Evolutionary conservation across 2,113 vertebrate genomes (phyloP), one percentile per base, ranked within the genome.

Genomic region (Sterrhoptilus dennistouni): DNA sequence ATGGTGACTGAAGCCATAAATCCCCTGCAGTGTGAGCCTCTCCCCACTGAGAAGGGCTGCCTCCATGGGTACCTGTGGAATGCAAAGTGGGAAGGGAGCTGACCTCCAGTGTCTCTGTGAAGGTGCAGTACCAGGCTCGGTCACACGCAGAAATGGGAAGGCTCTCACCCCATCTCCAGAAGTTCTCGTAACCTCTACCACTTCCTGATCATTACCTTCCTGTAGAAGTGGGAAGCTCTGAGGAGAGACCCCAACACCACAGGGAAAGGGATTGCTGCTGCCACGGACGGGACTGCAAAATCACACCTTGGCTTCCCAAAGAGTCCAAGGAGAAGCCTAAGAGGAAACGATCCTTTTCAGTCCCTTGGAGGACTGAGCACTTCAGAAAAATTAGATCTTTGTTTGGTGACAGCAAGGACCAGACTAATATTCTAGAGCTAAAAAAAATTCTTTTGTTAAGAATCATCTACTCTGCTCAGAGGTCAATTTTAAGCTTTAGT

Each of bases 271-370:
- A 38, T 23, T 42, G 35, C 64, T 54, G 50, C 29, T 70, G 53
- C 25, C 35, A 19, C 0, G 0, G 14, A 14, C 0, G 0, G 2
- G 13, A 38, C 11, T 38, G 31, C 42, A 88, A 76, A 84, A n/a
- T 70, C 60, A 35, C 5, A 4, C 52, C 38, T 40, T 2, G 0
- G 8, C 17, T 86, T 90, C 60, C 29, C 64, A n/a, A n/a, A 2
- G 1, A 84, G 35, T 23, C 64, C 49, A 68, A 81, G 36, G 8
- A 66, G 17, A 68, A 75, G 5, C 20, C 40, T 35, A 31, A 61
- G 1, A 2, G 15, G 24, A 70, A 86, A 54, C 0, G 0, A 50
- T 50, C 35, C 38, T 78, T 49, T 31, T 56, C 36, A 81, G 14
- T 17, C 13, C 27, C 27, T n/a, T n/a, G 18, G 9, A 89, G 18